Evolutionary conservation across 2,113 vertebrate species (phyloP), one percentile per base, ranked within the genome.

Genomic region (Propithecus coquereli): DNA sequence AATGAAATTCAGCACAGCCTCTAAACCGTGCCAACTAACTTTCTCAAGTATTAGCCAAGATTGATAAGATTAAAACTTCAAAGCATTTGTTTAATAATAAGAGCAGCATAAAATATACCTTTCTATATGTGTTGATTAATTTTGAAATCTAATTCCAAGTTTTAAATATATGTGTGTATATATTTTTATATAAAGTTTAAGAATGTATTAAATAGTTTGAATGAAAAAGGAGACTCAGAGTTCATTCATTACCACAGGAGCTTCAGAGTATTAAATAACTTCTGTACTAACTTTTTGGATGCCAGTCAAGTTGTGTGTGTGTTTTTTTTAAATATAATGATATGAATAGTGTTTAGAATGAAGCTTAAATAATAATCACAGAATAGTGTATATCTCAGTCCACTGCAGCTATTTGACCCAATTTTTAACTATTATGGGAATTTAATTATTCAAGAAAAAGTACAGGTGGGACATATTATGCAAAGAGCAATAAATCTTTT

Each of bases 331-430:
- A 92, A 30, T 79, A 22, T 93, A 97, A 71, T 74, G 40, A 47
- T 94, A 71, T 88, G 91, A 97, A 91, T 66, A 74, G 25, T 82
- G 11, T 3, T 45, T 40, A 81, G 47, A 96, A 43, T 79, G 30
- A 43, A 7, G 59, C 11, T 96, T 76, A 88, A 93, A 90, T 96
- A 97, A 97, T 97, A 96, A 97, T 90, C 94, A 94, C 54, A 90
- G 74, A 90, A 84, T 37, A 92, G n/a, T 43, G 14, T 76, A 1
- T 76, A 13, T 14, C 85, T 97, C 40, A 77, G 45, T 91, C 40
- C 65, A 59, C 30, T 90, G 65, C 40, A 76, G 87, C 81, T 85
- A 88, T 91, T 86, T 95, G 52, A 87, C 66, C 27, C 45, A 47
- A 30, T 94, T 84, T 94, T 92, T 94, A 95, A 87, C 40, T 82